Conservation (phyloP, 2,113 vertebrate species). For the Danio rerio region DNA sequence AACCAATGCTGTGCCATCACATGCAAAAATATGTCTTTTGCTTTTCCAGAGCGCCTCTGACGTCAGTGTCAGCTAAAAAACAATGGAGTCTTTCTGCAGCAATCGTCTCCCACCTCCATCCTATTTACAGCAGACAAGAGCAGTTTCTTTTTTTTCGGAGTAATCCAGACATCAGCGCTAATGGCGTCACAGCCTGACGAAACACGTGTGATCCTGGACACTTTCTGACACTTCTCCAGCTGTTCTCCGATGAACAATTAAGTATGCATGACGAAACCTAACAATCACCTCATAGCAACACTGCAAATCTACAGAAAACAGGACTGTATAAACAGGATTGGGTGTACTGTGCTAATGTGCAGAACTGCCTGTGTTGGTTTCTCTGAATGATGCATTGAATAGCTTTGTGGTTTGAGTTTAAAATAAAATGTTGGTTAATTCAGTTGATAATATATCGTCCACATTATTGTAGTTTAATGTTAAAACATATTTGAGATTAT, state of each 20-base stretch:
- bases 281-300: neutral
- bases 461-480: too few species aligned
- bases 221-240: neutral
- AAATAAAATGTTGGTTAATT: too few species aligned
- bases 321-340: too few species aligned
- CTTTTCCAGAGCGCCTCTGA: constrained; percentile 81
- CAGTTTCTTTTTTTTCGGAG: neutral
- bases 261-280: neutral
- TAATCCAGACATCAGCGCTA: neutral
- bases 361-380: too few species aligned
- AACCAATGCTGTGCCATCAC: constrained; percentile 82
- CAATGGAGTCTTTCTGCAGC: constrained; percentile 84
- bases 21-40: constrained; percentile 82
- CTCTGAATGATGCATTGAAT: too few species aligned
- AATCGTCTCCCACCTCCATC: constrained; percentile 24
- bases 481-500: too few species aligned
- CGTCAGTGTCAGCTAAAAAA: constrained; percentile 83
- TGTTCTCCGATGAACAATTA: neutral
- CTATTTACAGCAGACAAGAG: constrained; percentile 1
- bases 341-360: too few species aligned
- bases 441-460: too few species aligned
- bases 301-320: neutral
- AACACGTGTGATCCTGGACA: neutral
- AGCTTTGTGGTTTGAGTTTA: too few species aligned
- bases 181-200: neutral